These are phyloP conservation scores for Gisinianus flammeolus DNA, from an alignment of 2,888 invertebrate genomes.

Conservation along the genomic window DNA sequence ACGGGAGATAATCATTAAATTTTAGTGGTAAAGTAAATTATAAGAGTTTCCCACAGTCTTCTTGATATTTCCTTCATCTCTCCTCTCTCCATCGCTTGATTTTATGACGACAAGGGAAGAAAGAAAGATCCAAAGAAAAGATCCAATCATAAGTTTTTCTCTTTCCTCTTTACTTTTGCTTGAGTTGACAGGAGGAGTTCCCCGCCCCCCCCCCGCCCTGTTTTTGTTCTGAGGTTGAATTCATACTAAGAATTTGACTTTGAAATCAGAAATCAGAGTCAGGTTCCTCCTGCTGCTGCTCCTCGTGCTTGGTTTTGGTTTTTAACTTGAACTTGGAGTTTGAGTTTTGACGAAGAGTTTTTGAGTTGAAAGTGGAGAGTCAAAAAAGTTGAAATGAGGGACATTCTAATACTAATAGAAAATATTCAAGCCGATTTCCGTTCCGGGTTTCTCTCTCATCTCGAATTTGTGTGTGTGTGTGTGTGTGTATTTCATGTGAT, in stretches of 20 bases:
- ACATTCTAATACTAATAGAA: slow-evolving; percentile 19
- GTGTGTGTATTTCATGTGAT: background rate
- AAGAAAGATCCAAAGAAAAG: background rate
- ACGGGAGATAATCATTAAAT: background rate
- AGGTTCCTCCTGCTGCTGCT: no score
- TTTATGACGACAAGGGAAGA: background rate
- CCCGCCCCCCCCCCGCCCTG: no score
- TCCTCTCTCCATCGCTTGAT: background rate
- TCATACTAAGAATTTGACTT: no score
- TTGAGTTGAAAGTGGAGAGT: background rate
- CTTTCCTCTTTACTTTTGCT: background rate
- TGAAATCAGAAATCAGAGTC: no score
- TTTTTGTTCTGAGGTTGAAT: background rate
- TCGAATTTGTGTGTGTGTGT: no score
- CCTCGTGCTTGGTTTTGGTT: no score
- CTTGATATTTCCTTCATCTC: background rate
- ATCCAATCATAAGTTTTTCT: background rate
- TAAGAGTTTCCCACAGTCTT: background rate
- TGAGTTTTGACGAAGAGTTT: no score
- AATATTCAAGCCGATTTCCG: slow-evolving; percentile 28
- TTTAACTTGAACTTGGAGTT: no score
- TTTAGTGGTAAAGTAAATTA: background rate
- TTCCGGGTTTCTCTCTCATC: background rate
- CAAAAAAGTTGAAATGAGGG: slow-evolving; percentile 7
- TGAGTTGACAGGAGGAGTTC: no score